Evolutionary conservation across 1,140 invertebrate species (phyloP), one percentile per base, ranked within the genome.

Genomic region (Apis florea): DNA sequence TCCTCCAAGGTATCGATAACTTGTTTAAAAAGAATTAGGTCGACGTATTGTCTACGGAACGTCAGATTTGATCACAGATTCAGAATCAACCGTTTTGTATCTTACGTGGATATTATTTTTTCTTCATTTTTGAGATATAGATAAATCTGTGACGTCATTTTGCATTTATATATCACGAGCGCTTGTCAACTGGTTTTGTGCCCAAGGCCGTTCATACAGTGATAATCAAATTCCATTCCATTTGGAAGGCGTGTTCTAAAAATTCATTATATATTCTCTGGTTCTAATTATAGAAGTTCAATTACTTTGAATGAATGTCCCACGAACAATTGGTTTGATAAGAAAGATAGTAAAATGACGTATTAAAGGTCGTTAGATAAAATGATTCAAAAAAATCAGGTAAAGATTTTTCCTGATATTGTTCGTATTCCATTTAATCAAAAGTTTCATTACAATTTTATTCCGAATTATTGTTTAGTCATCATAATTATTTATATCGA

Each of bases 191-290:
- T 67, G 63, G 74, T 67, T 76, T 56, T 56, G 5, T 31, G 31
- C 19, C 12, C 49, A 76, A 76, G 74, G 74, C 40, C 26, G 19
- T 13, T 40, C 24, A 1, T 8, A 54, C 51, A 21, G 17, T 15
- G 40, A 75, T 61, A 67, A 67, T 66, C 26, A 76, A 31, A 75
- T 75, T 66, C 49, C 49, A 53, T 54, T 61, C 21, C 40, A 26
- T 19, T 49, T 74, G 1, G 51, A n/a, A 59, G 71, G 12, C 61
- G 4, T 40, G 5, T 10, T 15, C 21, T 15, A 40, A 31, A 72
- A 72, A 69, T 49, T 69, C 47, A 51, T 24, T 69, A 51, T 24
- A 21, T n/a, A 17, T n/a, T 24, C 13, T 17, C 4, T 49, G 40
- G 0, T 13, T 40, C n/a, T 47, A 47, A 47, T 11, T 3, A 21